Conservation (phyloP, 2,888 invertebrate genomes). For the Folsomia manolachei region DNA sequence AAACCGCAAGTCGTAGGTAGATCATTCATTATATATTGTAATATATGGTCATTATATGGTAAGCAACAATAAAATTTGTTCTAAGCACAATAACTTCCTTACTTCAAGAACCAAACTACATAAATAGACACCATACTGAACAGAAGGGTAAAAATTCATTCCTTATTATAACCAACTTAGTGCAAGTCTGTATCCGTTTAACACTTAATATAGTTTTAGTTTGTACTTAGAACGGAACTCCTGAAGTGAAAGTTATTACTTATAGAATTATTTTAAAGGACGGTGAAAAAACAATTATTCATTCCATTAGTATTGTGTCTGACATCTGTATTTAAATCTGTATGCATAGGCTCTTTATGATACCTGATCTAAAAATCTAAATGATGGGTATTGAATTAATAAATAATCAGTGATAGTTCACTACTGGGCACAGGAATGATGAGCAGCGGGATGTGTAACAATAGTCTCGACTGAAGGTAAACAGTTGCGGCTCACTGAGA, state of each 20-base stretch:
- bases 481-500: slow-evolving; percentile 20
- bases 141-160: too few relatives aligned
- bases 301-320: too few relatives aligned
- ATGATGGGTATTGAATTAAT: neutral
- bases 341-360: neutral
- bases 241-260: neutral
- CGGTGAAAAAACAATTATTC: neutral
- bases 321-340: neutral
- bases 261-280: neutral
- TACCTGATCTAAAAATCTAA: neutral
- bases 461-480: slow-evolving; percentile 24
- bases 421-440: slow-evolving; percentile 38
- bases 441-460: slow-evolving; percentile 24
- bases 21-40: too few relatives aligned
- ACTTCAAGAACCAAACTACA: too few relatives aligned
- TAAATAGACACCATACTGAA: neutral
- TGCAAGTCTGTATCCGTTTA: too few relatives aligned
- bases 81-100: too few relatives aligned
- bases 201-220: too few relatives aligned
- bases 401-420: too few relatives aligned
- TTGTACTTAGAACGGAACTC: slow-evolving; percentile 1
- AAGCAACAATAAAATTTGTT: too few relatives aligned
- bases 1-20: too few relatives aligned
- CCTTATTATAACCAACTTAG: too few relatives aligned
- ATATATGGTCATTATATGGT: too few relatives aligned